A percentile compares a stretch with the other conserved stretches of the same genome.
These are phyloP conservation scores for Trissoscelio sp. DNA, from an alignment of 2,888 invertebrate genomes.

Conservation along the genomic window DNA sequence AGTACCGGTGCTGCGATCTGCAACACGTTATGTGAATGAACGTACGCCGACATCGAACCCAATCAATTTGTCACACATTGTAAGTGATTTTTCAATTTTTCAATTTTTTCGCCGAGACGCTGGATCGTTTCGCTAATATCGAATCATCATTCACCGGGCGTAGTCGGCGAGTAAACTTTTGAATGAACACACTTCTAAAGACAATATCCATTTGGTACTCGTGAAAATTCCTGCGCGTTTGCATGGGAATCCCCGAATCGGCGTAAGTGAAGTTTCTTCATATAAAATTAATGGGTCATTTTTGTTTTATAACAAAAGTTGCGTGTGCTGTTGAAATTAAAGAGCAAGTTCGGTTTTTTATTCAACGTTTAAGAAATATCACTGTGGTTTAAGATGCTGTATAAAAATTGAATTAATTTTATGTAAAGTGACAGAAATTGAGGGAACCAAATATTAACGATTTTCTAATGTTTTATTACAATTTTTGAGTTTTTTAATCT, in stretches of 20 bases:
- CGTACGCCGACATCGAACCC: slow-evolving; percentile 20
- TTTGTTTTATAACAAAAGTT: slow-evolving; percentile 46
- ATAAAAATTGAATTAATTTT: no score
- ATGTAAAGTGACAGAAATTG: no score
- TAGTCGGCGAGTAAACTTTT: slow-evolving; percentile 18
- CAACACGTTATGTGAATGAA: slow-evolving; percentile 9
- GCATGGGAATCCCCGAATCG: slow-evolving; percentile 39
- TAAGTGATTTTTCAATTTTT: slow-evolving; percentile 45
- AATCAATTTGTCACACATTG: slow-evolving; percentile 50
- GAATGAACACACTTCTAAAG: slow-evolving; percentile 31
- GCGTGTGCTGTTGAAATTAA: slow-evolving; percentile 20
- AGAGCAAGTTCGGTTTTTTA: slow-evolving; percentile 6
- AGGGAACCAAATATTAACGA: no score
- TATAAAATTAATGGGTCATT: slow-evolving; percentile 42
- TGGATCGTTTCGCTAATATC: slow-evolving; percentile 32
- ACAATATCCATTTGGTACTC: slow-evolving; percentile 34
- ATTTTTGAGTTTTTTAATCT: no score
- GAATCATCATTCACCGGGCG: slow-evolving; percentile 34
- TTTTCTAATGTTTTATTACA: no score
- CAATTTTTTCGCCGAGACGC: slow-evolving; percentile 32
- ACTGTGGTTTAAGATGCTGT: no score
- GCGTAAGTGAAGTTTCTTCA: slow-evolving; percentile 35
- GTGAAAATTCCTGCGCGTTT: slow-evolving; percentile 38
- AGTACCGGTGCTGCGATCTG: slow-evolving; percentile 5
- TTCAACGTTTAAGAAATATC: no score